Evolutionary conservation across 1,140 invertebrate genomes (phyloP).

Genomic region (Teleogryllus occipitalis): DNA sequence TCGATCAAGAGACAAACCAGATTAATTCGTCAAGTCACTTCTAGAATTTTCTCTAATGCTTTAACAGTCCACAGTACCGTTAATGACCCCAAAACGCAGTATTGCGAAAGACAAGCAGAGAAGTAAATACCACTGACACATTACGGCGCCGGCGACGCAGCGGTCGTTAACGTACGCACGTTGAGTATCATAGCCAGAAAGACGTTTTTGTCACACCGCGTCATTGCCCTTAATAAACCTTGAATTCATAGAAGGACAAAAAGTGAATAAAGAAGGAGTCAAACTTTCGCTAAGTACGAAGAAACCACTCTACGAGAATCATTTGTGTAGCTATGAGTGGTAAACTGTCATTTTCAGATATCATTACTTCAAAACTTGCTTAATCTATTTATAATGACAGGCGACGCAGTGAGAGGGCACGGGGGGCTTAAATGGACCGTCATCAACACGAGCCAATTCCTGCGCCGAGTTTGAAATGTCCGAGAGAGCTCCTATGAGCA

Average conservation of each 20-base stretch:
- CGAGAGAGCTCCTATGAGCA: no score
- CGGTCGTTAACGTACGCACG: no score
- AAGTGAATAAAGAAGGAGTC: not conserved
- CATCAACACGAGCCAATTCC: not conserved
- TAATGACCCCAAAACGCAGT: no score
- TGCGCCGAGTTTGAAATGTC: not conserved
- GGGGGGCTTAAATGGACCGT: not conserved
- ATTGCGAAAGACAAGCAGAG: no score
- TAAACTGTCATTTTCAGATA: slow-evolving; percentile 5
- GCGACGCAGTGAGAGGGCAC: not conserved
- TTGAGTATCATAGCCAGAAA: no score
- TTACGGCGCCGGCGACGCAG: no score
- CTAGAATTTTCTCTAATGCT: no score
- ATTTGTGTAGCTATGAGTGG: not conserved
- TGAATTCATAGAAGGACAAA: slow-evolving; percentile 15
- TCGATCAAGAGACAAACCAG: no score
- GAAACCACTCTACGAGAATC: not conserved
- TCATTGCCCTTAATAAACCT: not conserved
- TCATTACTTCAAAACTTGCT: not conserved
- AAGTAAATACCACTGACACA: no score
- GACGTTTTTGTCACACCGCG: no score
- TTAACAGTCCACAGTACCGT: no score
- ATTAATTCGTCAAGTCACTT: no score
- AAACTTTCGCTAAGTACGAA: not conserved
- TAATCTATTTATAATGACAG: not conserved